These are phyloP conservation scores for Takifugu rubripes DNA, from an alignment of 2,797 vertebrate genomes.

Conservation along the genomic window DNA sequence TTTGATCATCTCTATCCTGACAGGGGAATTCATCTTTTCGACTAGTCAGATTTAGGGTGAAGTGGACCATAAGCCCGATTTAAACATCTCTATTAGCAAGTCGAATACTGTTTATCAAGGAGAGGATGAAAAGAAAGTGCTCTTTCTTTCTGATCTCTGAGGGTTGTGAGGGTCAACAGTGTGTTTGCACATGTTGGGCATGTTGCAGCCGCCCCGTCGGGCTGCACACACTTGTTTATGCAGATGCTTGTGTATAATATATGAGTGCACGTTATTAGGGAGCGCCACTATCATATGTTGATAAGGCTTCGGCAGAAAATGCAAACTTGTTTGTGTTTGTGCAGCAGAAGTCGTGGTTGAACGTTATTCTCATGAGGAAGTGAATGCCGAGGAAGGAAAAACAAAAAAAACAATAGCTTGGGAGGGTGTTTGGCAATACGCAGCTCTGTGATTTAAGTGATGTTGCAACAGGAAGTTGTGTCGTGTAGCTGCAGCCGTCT, in stretches of 20 bases:
- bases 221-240: slow-evolving; percentile 10
- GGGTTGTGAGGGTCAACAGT: slow-evolving; percentile 7
- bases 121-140: slow-evolving; percentile 20
- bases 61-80: slow-evolving; percentile 82
- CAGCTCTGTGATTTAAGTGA: slow-evolving; percentile 56
- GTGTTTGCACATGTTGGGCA: slow-evolving; percentile 8
- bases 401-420: slow-evolving; percentile 45
- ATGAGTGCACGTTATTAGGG: slow-evolving; percentile 8
- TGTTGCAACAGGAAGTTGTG: slow-evolving; percentile 70
- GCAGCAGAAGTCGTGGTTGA: slow-evolving; percentile 75
- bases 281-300: background rate
- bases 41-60: slow-evolving; percentile 76
- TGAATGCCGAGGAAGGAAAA: slow-evolving; percentile 55
- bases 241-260: slow-evolving; percentile 14
- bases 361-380: slow-evolving; percentile 72
- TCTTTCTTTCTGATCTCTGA: background rate
- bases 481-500: slow-evolving; percentile 31
- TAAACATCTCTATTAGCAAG: slow-evolving; percentile 79
- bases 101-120: slow-evolving; percentile 63
- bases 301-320: slow-evolving; percentile 6
- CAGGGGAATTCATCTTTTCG: slow-evolving; percentile 83
- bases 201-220: slow-evolving; percentile 1
- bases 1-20: slow-evolving; percentile 84
- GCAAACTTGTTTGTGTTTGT: slow-evolving; percentile 42
- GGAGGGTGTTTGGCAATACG: slow-evolving; percentile 56